Evolutionary conservation across 2,797 vertebrate species (phyloP).

Genomic region (Orientallactaga sibirica): DNA sequence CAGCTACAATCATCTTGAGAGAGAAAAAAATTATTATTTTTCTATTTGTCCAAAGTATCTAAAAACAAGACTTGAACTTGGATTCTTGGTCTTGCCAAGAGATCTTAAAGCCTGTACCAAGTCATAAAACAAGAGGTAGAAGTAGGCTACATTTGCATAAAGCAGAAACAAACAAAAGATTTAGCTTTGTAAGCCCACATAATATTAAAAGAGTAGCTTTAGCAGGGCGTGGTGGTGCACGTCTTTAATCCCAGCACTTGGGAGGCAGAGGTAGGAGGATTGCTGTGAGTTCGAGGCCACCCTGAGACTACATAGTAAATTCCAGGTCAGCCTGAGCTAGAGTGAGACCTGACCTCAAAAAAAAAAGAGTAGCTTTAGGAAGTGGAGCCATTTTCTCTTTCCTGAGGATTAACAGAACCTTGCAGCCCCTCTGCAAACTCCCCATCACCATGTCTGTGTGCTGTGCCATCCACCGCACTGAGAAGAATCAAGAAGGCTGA

Average conservation of each 20-base stretch:
- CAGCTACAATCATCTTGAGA: background rate
- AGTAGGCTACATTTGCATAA: slow-evolving; percentile 53
- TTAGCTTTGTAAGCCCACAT: slow-evolving; percentile 14
- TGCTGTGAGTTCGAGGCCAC: too few species aligned
- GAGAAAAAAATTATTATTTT: background rate
- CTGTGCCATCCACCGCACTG: too few species aligned
- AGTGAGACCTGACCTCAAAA: too few species aligned
- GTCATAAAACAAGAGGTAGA: slow-evolving; percentile 46
- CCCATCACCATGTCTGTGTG: background rate
- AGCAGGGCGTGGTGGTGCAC: background rate
- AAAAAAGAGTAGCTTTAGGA: slow-evolving; percentile 48
- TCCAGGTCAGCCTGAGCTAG: too few species aligned
- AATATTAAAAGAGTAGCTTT: slow-evolving; percentile 33
- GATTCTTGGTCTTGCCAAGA: background rate
- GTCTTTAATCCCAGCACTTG: too few species aligned
- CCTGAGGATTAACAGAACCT: background rate
- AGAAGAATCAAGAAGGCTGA: background rate
- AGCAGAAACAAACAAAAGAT: slow-evolving; percentile 28
- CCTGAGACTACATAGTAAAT: too few species aligned
- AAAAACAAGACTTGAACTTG: slow-evolving; percentile 21
- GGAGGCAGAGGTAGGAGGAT: too few species aligned
- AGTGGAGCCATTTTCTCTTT: background rate
- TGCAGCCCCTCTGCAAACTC: background rate
- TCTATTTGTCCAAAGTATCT: slow-evolving; percentile 29
- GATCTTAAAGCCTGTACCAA: slow-evolving; percentile 36